Evolutionary conservation across 2,113 vertebrate genomes (phyloP).

Genomic region (Coregonus clupeaformis): DNA sequence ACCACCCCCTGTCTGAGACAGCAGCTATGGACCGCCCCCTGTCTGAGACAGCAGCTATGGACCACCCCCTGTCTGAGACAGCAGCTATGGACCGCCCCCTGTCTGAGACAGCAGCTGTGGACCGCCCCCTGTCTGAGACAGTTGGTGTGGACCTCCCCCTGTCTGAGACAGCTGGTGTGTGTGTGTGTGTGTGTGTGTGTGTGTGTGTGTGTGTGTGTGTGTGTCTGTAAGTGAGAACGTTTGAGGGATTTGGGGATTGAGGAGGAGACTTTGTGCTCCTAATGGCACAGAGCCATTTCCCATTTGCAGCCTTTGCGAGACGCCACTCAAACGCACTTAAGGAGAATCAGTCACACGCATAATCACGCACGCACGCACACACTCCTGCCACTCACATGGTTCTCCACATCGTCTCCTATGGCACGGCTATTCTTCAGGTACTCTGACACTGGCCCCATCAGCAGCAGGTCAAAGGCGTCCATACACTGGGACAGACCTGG

Average conservation of each 20-base stretch:
- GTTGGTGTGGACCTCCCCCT: background rate
- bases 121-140: conserved; percentile 13
- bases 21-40: conserved; percentile 10
- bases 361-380: background rate
- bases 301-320: too few relatives aligned
- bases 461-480: conserved; percentile 86
- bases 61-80: conserved; percentile 1
- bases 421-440: conserved; percentile 85
- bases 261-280: too few relatives aligned
- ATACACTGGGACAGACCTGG: conserved; percentile 80
- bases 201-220: too few relatives aligned
- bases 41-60: background rate
- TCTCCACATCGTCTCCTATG: conserved; percentile 88
- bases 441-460: conserved; percentile 82
- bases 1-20: too few relatives aligned
- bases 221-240: too few relatives aligned
- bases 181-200: too few relatives aligned
- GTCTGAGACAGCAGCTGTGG: conserved; percentile 12
- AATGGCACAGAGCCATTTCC: too few relatives aligned
- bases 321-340: too few relatives aligned
- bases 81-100: conserved; percentile 9
- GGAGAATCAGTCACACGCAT: too few relatives aligned
- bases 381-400: conserved; percentile 83
- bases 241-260: too few relatives aligned
- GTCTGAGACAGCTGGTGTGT: background rate